Evolutionary conservation across 92 coral and sea anemone genomes (phyloP), one percentile per base, ranked within the genome.

Genomic region (Nematostella vectensis): DNA sequence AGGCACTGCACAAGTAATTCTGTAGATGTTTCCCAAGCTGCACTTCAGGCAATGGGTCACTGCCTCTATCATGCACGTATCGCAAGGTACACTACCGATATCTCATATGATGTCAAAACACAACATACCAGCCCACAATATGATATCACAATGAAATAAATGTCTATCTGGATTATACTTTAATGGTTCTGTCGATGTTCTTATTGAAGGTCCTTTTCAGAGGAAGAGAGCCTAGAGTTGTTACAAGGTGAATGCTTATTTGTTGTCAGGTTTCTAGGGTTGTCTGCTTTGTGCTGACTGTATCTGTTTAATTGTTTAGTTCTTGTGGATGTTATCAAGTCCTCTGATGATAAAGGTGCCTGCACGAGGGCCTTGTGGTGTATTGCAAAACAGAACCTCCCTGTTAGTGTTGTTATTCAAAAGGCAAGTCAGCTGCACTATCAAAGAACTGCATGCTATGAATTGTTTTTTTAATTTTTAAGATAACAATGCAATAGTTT

Each of bases 301-400:
- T 33, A 6, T 6, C 15, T 33, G 6, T 33, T 33, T 33, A 33
- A 6, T 33, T 38, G 11, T 57, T 27, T 25, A 79, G 87, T 42
- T 62, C 69, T 79, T 40, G 58, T 63, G 27, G 23, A 59, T 24
- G 51, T 65, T 21, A 73, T 68, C 36, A 23, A 63, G 8, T 51
- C 61, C 12, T 55, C 95, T 27, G 44, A 55, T 24, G 99, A 93
- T 55, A 93, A 93, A 54, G 87, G 87, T 22, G 62, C 82, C 3
- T 93, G 99, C 42, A 86, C 99, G 3, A 72, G 99, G 48, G 96
- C 96, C 4, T 54, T 93, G 33, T 93, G 99, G 99, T 80, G 93
- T 42, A 74, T 93, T 62, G 91, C 95, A 11, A 93, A 86, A 59
- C 99, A 93, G 71, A 83, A 93, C 62, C 66, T 93, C 23, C 63